Base-by-base conservation (phyloP, 2,797 vertebrate genomes). In the Lophura swinhoii region DNA sequence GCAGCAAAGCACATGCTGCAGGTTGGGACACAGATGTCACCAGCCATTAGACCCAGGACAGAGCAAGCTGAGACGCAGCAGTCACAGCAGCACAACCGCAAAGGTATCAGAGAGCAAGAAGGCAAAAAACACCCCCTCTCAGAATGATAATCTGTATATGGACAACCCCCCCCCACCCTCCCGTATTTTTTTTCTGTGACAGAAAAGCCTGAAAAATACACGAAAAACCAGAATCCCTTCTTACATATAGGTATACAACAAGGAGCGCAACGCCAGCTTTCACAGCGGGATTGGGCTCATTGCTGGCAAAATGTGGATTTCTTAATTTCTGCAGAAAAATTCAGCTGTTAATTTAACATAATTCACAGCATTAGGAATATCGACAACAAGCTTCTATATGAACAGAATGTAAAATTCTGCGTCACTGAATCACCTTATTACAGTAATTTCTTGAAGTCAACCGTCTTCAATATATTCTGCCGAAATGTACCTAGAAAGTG, bases 1-100 rank as follows among this genome's bases (percentile, higher is more conserved):
- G 67, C 33, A 85, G 73, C 89, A 94, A 93, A 15, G 76, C 90
- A 73, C 84, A 89, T 7, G 55, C 55, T 73, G 91, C 86, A 83
- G 72, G 49, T 79, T 82, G 13, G 39, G 60, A 81, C 95, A 70
- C 53, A 60, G 90, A 79, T 17, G 8, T 63, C 73, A 77, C 37
- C 55, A 41, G 12, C 21, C 6, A 4, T 13, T 86, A 92, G 51
- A 86, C 10, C 21, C 0, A 0, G 55, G 60, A 62, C 49, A 55
- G 33, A 53, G 46, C 11, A 21, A 17, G 6, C 12, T 0, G 3
- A 93, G 72, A 58, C 24, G 37, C 1, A 28, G 35, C 43, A 41
- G 37, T 35, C 49, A 44, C 5, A 22, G 72, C 68, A 84, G 88
- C 43, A 37, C 3, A 0, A 1, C 62, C 74, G 48, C 56, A 3